Percentiles rank a stretch among this genome's conserved stretches.
These are phyloP conservation scores for Epizoanthus ramosus DNA, from an alignment of 92 coral and sea anemone genomes.

Conservation along the genomic window DNA sequence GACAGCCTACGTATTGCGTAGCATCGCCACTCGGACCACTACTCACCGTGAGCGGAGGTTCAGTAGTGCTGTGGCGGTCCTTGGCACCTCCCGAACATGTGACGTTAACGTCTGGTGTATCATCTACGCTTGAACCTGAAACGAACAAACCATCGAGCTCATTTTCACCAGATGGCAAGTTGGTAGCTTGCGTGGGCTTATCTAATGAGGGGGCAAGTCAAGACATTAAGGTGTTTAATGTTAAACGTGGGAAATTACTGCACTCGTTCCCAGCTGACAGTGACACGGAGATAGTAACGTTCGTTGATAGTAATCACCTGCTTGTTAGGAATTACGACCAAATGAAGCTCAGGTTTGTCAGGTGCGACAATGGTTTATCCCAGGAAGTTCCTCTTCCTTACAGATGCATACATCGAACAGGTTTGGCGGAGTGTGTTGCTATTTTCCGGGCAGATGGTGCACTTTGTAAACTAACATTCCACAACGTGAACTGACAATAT, in stretches of 20 bases:
- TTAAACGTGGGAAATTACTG: neutral
- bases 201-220: neutral
- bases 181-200: neutral
- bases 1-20: neutral
- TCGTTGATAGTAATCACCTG: neutral
- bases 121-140: too few species aligned
- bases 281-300: neutral
- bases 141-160: neutral
- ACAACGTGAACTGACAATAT: neutral
- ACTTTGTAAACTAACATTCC: neutral
- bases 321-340: neutral
- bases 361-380: neutral
- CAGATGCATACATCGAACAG: neutral
- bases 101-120: neutral
- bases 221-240: too few species aligned
- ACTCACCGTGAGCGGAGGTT: neutral
- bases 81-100: neutral
- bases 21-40: neutral
- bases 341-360: neutral
- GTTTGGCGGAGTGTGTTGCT: neutral
- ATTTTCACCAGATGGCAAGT: neutral
- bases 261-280: neutral
- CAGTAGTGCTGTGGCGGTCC: neutral
- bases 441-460: too few species aligned
- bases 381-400: neutral